These are phyloP conservation scores for Peribatodes rhomboidaria DNA, from an alignment of 2,888 invertebrate genomes.

Conservation along the genomic window DNA sequence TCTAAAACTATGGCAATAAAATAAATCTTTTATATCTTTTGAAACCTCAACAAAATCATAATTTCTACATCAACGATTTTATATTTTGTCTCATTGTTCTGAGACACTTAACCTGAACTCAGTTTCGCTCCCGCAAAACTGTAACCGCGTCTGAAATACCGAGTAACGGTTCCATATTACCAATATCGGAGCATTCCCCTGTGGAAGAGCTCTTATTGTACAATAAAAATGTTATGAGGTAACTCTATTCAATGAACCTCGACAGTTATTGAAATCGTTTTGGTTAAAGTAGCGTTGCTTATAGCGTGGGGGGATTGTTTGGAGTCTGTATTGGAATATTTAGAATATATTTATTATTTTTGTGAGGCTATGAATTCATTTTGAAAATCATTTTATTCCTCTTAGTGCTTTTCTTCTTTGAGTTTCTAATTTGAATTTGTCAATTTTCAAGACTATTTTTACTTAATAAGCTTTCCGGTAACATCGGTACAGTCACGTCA, in stretches of 20 bases:
- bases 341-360: conserved; percentile 16
- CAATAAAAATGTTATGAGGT: conserved; percentile 85
- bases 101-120: conserved; percentile 67
- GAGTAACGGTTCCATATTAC: conserved; percentile 50
- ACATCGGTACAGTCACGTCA: neutral
- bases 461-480: neutral
- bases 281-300: conserved; percentile 74
- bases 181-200: conserved; percentile 74
- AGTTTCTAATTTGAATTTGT: neutral
- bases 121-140: conserved; percentile 34
- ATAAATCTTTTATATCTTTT: no score
- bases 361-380: neutral
- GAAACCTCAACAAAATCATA: conserved; percentile 1
- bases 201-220: conserved; percentile 77
- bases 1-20: no score
- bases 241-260: conserved; percentile 82
- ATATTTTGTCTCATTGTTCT: conserved; percentile 43
- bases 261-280: conserved; percentile 82
- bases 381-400: neutral
- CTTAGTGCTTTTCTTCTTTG: neutral
- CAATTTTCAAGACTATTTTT: neutral
- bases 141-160: conserved; percentile 25
- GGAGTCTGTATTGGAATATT: conserved; percentile 39
- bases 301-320: conserved; percentile 60
- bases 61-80: conserved; percentile 2